A percentile compares a stretch with the other conserved stretches of the same genome.
Evolutionary conservation across 1,140 invertebrate species (phyloP).

Genomic region (Meloidogyne floridensis): DNA sequence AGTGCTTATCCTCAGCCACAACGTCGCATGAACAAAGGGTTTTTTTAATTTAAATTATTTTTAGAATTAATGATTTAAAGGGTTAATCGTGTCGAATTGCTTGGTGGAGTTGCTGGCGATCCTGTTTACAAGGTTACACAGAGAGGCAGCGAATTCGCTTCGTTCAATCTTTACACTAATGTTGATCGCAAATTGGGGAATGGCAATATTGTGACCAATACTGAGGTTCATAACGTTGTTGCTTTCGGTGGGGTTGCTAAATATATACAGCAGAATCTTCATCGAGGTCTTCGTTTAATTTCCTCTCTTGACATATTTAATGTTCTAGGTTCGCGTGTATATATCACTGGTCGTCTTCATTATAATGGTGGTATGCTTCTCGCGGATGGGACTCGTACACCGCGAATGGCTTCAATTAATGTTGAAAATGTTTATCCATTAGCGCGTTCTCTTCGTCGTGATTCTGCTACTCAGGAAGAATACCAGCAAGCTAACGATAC

Average conservation of each 20-base stretch:
- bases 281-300: constrained; percentile 28
- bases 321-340: constrained; percentile 41
- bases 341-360: constrained; percentile 41
- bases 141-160: constrained; percentile 30
- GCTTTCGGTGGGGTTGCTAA: constrained; percentile 34
- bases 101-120: constrained; percentile 39
- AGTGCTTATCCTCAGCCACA: background rate
- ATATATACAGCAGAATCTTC: constrained; percentile 34
- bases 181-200: constrained; percentile 15
- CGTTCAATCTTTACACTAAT: constrained; percentile 44
- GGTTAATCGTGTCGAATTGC: constrained; percentile 39
- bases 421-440: constrained; percentile 33
- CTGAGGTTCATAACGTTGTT: constrained; percentile 36
- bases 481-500: background rate
- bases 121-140: constrained; percentile 28
- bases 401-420: constrained; percentile 32
- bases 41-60: background rate
- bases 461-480: background rate
- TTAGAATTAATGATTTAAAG: constrained; percentile 17
- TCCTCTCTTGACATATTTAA: background rate
- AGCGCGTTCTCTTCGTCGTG: constrained; percentile 6
- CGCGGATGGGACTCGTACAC: constrained; percentile 32
- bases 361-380: constrained; percentile 35
- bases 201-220: constrained; percentile 12
- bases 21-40: background rate